phyloP scores from a whole-genome alignment of 2,797 vertebrate species.

The Channallabes apus region DNA sequence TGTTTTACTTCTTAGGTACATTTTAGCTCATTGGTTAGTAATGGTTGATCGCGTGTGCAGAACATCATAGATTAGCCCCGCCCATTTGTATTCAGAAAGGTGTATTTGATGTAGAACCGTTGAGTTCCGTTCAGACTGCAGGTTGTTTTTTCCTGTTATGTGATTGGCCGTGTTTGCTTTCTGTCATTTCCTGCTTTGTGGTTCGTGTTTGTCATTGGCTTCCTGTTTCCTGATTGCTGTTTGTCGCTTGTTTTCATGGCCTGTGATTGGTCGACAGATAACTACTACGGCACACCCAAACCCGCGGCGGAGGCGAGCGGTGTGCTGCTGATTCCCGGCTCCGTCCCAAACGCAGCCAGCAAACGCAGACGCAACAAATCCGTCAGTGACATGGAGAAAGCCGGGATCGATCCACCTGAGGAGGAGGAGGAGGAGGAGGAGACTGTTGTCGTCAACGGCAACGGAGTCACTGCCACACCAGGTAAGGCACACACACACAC shows the following conservation, averaged over 20 bases:
- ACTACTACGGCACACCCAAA: slow-evolving; percentile 98
- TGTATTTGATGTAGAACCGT: not conserved
- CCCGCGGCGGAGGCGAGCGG: slow-evolving; percentile 96
- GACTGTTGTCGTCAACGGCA: slow-evolving; percentile 90
- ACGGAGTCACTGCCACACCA: slow-evolving; percentile 87
- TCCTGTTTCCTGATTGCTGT: not conserved
- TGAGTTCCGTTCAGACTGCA: too few relatives aligned
- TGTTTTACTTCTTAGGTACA: too few relatives aligned
- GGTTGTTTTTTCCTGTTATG: not conserved
- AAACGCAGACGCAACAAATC: slow-evolving; percentile 98
- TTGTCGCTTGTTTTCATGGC: not conserved
- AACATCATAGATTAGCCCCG: not conserved
- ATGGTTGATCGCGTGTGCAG: too few relatives aligned
- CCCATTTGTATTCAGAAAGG: not conserved
- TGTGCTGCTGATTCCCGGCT: slow-evolving; percentile 93
- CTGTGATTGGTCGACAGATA: slow-evolving; percentile 75
- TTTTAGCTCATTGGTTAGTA: too few relatives aligned
- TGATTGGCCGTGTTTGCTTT: not conserved
- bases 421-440: slow-evolving; percentile 97
- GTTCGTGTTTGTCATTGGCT: not conserved
- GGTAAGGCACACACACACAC: slow-evolving; percentile 72
- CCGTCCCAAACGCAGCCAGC: slow-evolving; percentile 91
- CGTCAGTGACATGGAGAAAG: slow-evolving; percentile 98
- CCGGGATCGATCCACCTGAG: slow-evolving; percentile 91
- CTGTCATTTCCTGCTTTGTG: slow-evolving; percentile 6